Evolutionary conservation across 2,888 invertebrate species (phyloP).

Genomic region (Cephus rjabovi): DNA sequence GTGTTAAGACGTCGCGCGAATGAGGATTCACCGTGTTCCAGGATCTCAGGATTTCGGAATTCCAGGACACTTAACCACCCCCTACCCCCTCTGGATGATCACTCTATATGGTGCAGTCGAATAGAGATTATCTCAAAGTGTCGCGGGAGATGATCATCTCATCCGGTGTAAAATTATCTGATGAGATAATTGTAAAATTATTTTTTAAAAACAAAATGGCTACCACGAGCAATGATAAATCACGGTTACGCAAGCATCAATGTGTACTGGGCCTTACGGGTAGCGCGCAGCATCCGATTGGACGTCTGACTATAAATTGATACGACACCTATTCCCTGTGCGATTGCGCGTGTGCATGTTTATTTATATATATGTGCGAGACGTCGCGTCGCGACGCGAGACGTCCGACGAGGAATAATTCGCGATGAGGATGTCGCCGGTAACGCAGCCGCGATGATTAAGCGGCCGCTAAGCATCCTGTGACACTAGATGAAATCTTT

Average conservation of each 20-base stretch:
- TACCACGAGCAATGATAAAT: not conserved
- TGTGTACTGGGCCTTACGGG: not conserved
- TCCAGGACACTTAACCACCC: not conserved
- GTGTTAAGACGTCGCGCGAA: not conserved
- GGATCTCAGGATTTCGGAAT: not conserved
- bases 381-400: not conserved
- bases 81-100: not conserved
- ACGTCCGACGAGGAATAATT: conserved; percentile 3
- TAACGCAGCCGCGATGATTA: not conserved
- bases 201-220: not conserved
- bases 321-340: not conserved
- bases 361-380: not conserved
- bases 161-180: not conserved
- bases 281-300: not conserved
- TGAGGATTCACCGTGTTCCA: not conserved
- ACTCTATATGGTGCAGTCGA: not conserved
- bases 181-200: not conserved
- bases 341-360: not conserved
- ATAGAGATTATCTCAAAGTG: not conserved
- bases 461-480: not conserved
- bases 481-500: conserved; percentile 5
- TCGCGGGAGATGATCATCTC: not conserved
- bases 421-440: not conserved
- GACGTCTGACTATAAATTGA: not conserved
- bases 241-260: not conserved